A percentile compares a stretch with the other conserved stretches of the same genome.
These are phyloP conservation scores for Cololabis saira DNA, from an alignment of 2,113 vertebrate genomes.

Conservation along the genomic window DNA sequence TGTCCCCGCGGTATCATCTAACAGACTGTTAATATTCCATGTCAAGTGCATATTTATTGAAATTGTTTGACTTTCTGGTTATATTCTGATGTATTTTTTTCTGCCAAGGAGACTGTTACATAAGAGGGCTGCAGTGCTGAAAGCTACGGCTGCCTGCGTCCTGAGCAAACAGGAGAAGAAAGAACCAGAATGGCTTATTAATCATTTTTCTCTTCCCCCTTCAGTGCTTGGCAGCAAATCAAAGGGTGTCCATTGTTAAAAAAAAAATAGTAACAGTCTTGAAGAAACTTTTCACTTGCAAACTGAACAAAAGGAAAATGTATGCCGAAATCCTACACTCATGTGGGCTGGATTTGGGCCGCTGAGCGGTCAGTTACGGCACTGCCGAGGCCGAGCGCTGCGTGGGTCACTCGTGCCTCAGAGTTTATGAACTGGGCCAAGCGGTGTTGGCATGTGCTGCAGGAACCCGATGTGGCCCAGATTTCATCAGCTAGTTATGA, in stretches of 20 bases:
- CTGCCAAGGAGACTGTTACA: slow-evolving; percentile 22
- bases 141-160: slow-evolving; percentile 38
- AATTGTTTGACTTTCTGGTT: slow-evolving; percentile 40
- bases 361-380: too few relatives aligned
- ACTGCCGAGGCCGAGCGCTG: too few relatives aligned
- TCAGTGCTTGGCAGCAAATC: slow-evolving; percentile 24
- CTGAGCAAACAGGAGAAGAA: slow-evolving; percentile 34
- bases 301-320: background rate
- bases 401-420: too few relatives aligned
- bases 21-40: slow-evolving; percentile 19
- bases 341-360: too few relatives aligned
- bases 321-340: background rate
- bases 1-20: slow-evolving; percentile 40
- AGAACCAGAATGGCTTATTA: slow-evolving; percentile 29
- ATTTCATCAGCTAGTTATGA: too few relatives aligned
- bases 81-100: slow-evolving; percentile 40
- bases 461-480: too few relatives aligned
- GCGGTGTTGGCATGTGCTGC: too few relatives aligned
- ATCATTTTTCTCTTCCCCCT: slow-evolving; percentile 30
- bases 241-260: slow-evolving; percentile 10
- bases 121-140: slow-evolving; percentile 21
- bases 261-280: background rate
- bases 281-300: slow-evolving; percentile 3
- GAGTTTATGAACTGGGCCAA: too few relatives aligned
- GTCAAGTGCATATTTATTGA: slow-evolving; percentile 46